Base-by-base conservation (phyloP, 2,113 vertebrate genomes). In the Triplophysa rosa region DNA sequence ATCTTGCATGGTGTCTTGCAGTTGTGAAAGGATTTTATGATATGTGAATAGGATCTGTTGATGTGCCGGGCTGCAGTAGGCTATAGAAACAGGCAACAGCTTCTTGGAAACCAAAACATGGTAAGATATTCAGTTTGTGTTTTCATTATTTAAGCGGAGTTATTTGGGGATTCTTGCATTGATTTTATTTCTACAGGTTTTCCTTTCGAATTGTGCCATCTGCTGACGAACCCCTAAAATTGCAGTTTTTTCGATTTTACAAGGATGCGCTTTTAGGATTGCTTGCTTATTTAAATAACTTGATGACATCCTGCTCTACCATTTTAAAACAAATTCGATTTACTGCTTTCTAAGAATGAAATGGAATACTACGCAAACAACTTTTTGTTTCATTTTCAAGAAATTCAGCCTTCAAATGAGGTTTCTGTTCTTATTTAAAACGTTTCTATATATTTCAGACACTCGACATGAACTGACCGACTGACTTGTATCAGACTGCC, bases 171-270 rank as follows among this genome's bases (percentile, higher is more conserved):
- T 40, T 70, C 14, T 67, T 21, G 40, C 33, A 42, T 11, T 61
- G 33, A 29, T 61, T 73, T 58, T 0, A 58, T 19, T 52, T 67
- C 11, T 16, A 1, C 8, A 5, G 2, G 29, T 67, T 63, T 78
- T 37, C 56, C 23, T 62, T 74, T 65, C 23, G 14, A 42, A 63
- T 63, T 69, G 56, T 71, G 72, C 77, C 80, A 77, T 33, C 83
- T 84, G 23, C 52, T 77, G 77, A 33, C 56, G 23, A 16, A 16
- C n/a, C 12, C 11, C 37, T 58, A 40, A 59, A 8, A 71, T 37
- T 45, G 11, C 42, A 45, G 42, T 45, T 1, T 1, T 17, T 21
- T 8, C n/a, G 14, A 14, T 52, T 13, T 6, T 1, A 6, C 14
- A 16, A 52, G 49, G 49, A 14, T 16, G 49, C 33, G 49, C 13